Conservation (phyloP, 2,797 vertebrate genomes). For the Protosalanx chinensis region DNA sequence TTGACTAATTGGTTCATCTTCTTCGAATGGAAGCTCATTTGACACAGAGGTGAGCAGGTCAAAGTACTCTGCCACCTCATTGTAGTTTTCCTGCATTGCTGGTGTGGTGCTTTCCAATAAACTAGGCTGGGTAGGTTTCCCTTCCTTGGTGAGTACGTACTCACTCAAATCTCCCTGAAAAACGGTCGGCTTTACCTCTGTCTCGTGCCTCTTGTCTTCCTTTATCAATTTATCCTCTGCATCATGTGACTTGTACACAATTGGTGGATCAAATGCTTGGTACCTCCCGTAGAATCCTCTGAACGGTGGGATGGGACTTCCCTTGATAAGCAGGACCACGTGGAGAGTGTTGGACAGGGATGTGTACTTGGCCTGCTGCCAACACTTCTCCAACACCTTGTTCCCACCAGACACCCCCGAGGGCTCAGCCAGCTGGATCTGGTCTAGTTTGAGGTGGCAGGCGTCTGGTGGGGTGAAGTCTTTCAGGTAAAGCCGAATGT, state of each 20-base stretch:
- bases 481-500: conserved; percentile 68
- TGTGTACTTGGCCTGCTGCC: conserved; percentile 60
- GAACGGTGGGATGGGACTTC: conserved; percentile 50
- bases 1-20: background rate
- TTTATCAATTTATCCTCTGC: background rate
- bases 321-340: conserved; percentile 69
- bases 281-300: conserved; percentile 70
- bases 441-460: conserved; percentile 71
- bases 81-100: background rate
- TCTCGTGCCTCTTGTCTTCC: conserved; percentile 6
- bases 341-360: conserved; percentile 60
- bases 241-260: conserved; percentile 41
- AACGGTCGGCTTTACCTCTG: background rate
- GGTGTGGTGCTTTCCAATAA: background rate
- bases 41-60: background rate
- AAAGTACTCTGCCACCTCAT: conserved; percentile 29
- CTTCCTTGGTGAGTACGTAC: background rate
- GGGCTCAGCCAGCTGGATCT: conserved; percentile 73
- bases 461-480: conserved; percentile 61
- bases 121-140: background rate
- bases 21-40: conserved; percentile 5
- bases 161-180: background rate
- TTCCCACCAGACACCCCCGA: conserved; percentile 3
- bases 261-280: conserved; percentile 51
- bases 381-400: conserved; percentile 69